phyloP scores from a whole-genome alignment of 1,140 invertebrate genomes.

The Cryptotermes secundus region DNA sequence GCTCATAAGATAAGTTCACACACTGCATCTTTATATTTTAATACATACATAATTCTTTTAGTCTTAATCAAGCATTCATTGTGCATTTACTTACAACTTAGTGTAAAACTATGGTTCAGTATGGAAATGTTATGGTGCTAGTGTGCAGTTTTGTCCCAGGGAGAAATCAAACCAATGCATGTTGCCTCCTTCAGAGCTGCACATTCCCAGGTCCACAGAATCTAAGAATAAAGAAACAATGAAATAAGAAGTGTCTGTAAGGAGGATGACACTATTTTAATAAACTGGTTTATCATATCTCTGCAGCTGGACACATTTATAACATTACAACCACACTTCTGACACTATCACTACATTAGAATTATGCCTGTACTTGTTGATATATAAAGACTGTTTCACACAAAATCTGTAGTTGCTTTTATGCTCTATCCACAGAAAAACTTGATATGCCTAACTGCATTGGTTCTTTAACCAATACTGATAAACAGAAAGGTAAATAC shows the following conservation, averaged over 20 bases:
- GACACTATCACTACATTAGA: no score
- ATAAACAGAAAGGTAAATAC: no score
- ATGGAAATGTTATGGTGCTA: background rate
- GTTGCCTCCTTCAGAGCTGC: background rate
- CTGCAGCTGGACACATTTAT: no score
- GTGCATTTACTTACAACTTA: conserved; percentile 14
- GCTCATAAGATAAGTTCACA: background rate
- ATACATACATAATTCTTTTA: background rate
- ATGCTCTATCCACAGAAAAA: no score
- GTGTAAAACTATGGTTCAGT: background rate
- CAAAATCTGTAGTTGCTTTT: no score
- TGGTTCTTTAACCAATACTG: no score
- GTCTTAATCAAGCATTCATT: background rate
- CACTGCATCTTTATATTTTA: background rate
- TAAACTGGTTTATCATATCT: no score
- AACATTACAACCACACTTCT: no score
- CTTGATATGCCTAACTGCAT: no score
- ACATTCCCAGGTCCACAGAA: background rate
- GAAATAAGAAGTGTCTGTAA: background rate
- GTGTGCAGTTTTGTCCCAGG: background rate
- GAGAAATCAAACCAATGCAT: background rate
- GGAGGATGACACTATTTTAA: background rate
- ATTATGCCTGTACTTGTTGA: no score
- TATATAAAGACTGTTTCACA: no score
- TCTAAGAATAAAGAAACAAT: background rate